Evolutionary conservation across 2,888 invertebrate genomes (phyloP), one percentile per base, ranked within the genome.

Genomic region (Thecocarcelia acutangulata): DNA sequence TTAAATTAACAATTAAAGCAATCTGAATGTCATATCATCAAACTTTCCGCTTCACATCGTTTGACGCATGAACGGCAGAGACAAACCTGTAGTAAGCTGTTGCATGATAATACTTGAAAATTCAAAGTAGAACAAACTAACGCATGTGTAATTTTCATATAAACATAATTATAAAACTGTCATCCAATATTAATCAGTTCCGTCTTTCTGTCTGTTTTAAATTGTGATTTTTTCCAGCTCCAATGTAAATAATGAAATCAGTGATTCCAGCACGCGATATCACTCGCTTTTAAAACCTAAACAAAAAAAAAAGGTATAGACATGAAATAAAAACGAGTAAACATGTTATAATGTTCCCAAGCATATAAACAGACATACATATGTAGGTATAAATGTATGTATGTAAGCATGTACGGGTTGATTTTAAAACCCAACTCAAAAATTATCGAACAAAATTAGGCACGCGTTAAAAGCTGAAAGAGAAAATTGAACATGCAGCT

Each of bases 121-220:
- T 33, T 42, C 40, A 50, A 64, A 44, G 13, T 56, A 52, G 54
- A 64, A 52, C 50, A 61, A 33, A 40, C 66, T 13, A 63, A 63
- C 37, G 33, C 61, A 54, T 66, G 46, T 59, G 58, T 80, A 83
- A 80, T 83, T 80, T 80, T 80, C 77, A 74, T 58, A 75, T 74
- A 80, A 80, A 83, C 77, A 79, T 78, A 83, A 80, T 80, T 83
- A 70, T 68, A 66, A 66, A 52, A 74, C 83, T 84, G 84, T 84
- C 84, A 84, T 80, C 83, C 82, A 83, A 69, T 77, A 83, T 84
- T 83, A 84, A 84, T 84, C 83, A 84, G 84, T 84, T 84, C 84
- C 84, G 84, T 84, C 84, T 84, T 84, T 78, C 84, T 75, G 76
- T 84, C 84, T 48, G 28, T 21, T 42, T 56, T 68, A 74, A 61